phyloP scores from a whole-genome alignment of 2,888 invertebrate genomes.

The Caenorhabditis wallacei region DNA sequence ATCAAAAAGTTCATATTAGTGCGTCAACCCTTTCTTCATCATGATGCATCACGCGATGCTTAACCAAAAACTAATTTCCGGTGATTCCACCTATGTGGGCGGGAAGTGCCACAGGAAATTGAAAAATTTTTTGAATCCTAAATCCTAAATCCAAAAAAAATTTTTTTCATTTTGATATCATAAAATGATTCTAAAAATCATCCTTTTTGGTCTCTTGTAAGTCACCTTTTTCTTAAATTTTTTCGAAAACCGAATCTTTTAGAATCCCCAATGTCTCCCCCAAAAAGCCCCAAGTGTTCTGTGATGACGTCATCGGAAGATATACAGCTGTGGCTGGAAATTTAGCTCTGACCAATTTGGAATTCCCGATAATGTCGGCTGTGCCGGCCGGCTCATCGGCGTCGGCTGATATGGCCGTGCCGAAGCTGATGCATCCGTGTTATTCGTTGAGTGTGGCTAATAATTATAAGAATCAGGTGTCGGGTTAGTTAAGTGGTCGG shows the following conservation, averaged over 20 bases:
- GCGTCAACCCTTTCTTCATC: too few species aligned
- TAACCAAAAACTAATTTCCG: too few species aligned
- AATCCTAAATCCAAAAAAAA: too few species aligned
- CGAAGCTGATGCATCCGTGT: constrained; percentile 52
- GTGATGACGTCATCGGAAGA: constrained; percentile 50
- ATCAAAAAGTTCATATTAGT: too few species aligned
- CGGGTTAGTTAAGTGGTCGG: not conserved
- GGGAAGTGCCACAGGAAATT: too few species aligned
- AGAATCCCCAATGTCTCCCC: not conserved
- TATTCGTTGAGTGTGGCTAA: constrained; percentile 46
- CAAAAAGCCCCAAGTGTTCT: constrained; percentile 19
- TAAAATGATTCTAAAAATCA: too few species aligned
- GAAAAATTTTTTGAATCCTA: too few species aligned
- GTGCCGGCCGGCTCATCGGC: not conserved
- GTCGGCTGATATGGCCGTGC: not conserved
- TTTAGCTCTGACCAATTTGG: constrained; percentile 2
- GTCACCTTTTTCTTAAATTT: too few species aligned
- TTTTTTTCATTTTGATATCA: too few species aligned
- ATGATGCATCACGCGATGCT: too few species aligned
- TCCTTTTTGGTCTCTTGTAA: too few species aligned
- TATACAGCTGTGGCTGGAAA: constrained; percentile 35
- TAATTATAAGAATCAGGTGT: constrained; percentile 56
- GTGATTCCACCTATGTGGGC: too few species aligned
- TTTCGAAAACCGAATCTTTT: not conserved
- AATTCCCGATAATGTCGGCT: constrained; percentile 56